These are phyloP conservation scores for Colius striatus DNA, from an alignment of 2,113 vertebrate species.

Conservation along the genomic window DNA sequence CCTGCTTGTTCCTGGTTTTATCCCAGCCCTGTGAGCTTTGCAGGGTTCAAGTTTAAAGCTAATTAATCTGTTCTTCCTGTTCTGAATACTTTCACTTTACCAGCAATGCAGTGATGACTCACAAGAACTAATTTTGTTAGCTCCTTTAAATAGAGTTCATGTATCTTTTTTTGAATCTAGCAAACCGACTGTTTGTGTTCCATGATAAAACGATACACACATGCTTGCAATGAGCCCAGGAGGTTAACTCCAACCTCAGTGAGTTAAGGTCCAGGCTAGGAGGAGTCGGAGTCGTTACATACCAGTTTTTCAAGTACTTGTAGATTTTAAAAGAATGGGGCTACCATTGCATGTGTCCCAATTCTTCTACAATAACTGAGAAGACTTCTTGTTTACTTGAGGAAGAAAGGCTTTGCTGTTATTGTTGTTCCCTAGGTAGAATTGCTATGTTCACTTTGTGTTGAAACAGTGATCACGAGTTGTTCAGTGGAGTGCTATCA, in stretches of 20 bases:
- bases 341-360: neutral
- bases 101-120: conserved; percentile 48
- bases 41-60: neutral
- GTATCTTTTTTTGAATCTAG: conserved; percentile 15
- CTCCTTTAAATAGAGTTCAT: conserved; percentile 10
- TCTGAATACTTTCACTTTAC: conserved; percentile 41
- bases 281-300: neutral
- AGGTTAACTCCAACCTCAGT: neutral
- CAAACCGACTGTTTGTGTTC: neutral
- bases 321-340: neutral
- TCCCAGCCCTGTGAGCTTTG: neutral
- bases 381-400: neutral
- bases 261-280: neutral
- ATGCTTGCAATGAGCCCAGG: neutral
- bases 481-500: neutral
- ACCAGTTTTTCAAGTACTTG: neutral
- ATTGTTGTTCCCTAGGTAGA: neutral
- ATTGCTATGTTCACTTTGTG: neutral
- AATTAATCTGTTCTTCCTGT: conserved; percentile 50
- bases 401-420: neutral
- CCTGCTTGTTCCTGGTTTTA: neutral
- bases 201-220: neutral
- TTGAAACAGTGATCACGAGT: neutral
- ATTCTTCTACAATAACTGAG: neutral
- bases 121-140: conserved; percentile 59